Evolutionary conservation across 2,888 invertebrate species (phyloP).

Genomic region (Microdon myrmicae): DNA sequence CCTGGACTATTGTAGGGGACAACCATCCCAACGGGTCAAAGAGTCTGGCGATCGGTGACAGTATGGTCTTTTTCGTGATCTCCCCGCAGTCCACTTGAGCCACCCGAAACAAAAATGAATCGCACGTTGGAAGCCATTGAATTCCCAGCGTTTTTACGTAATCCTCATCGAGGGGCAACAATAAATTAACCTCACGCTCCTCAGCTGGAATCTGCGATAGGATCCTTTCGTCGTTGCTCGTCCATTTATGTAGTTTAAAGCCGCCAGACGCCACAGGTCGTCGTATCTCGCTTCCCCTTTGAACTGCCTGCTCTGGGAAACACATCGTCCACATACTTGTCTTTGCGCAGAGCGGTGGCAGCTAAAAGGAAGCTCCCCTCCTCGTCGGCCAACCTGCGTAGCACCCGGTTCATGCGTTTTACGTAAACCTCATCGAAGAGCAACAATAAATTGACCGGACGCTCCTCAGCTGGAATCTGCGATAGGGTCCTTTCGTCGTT

Average conservation of each 20-base stretch:
- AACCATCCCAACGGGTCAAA: too few species aligned
- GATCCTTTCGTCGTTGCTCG: too few species aligned
- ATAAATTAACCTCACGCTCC: neutral
- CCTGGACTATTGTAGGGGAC: too few species aligned
- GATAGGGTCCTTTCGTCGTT: too few species aligned
- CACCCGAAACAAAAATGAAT: neutral
- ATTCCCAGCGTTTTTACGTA: neutral
- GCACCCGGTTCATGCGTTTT: too few species aligned
- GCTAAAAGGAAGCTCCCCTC: neutral
- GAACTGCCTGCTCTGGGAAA: neutral
- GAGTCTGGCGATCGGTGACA: neutral
- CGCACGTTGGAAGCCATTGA: too few species aligned
- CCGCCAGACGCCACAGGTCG: neutral
- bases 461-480: too few species aligned
- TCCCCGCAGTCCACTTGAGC: too few species aligned
- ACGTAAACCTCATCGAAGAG: too few species aligned
- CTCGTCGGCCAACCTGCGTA: neutral
- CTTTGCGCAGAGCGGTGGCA: neutral
- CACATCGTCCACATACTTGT: neutral
- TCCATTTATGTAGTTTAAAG: neutral
- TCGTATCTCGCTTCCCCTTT: neutral
- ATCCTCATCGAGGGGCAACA: neutral
- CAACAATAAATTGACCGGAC: too few species aligned
- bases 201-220: neutral
- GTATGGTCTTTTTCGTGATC: neutral